Evolutionary conservation across 2,797 vertebrate species (phyloP), one percentile per base, ranked within the genome.

Genomic region (Hylomyscus alleni): DNA sequence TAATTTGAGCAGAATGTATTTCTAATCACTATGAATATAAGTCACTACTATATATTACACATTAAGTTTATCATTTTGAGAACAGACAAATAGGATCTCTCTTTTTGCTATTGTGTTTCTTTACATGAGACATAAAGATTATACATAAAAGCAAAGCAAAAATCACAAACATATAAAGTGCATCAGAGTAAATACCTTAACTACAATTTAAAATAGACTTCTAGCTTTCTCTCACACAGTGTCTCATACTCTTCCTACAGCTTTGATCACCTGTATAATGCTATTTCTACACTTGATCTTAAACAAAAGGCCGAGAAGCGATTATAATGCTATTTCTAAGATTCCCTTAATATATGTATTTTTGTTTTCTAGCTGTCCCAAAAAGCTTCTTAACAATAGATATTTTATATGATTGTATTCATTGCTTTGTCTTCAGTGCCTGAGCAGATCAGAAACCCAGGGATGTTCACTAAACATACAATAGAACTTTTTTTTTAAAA

Each of bases 1-100:
- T 31, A 89, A 91, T 89, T 58, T 86, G 58, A 90, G 56, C 9
- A 84, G 65, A 90, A n/a, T 90, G 19, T 77, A 82, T 94, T 95
- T 95, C 58, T 37, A 93, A 54, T 72, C 75, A 69, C 29, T 81
- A 88, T 88, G 31, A 75, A 67, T 13, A 95, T 60, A 31, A 86
- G 24, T 72, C 47, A 69, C 22, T 29, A 44, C 14, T n/a, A 3
- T 80, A 77, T 60, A 34, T 19, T 88, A 31, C 90, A 58, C 60
- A 86, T 10, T 89, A 50, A 87, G 82, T 82, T 75, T 89, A 31
- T n/a, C 62, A 76, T 2, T 56, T 89, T 52, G 56, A 8, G 15
- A 90, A 82, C 92, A 76, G 37, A 15, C 37, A 94, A 83, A 81
- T 67, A 69, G 6, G 37, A 67, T 82, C 14, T 1, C 15, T 88